Percentiles rank a stretch among this genome's conserved stretches.
Evolutionary conservation across 2,113 vertebrate species (phyloP).

Genomic region (Chinchilla lanigera): DNA sequence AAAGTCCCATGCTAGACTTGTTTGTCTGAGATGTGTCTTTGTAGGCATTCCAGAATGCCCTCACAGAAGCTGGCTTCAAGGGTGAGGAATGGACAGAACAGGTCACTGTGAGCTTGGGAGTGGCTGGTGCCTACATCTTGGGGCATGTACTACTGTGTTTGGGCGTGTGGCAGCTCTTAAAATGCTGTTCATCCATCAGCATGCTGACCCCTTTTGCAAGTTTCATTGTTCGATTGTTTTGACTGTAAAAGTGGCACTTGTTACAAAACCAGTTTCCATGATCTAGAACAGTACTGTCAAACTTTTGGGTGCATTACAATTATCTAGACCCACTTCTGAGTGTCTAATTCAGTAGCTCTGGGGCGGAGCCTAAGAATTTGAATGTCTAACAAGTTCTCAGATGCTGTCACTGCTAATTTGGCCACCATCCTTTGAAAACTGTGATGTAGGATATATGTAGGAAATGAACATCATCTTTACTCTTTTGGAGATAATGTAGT

Average conservation of each 20-base stretch:
- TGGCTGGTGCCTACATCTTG: neutral
- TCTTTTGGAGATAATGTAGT: neutral
- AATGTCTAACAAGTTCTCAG: slow-evolving; percentile 53
- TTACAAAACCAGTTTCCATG: slow-evolving; percentile 65
- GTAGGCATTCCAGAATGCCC: neutral
- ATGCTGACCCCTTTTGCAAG: slow-evolving; percentile 50
- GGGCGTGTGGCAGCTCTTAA: slow-evolving; percentile 49
- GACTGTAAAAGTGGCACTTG: slow-evolving; percentile 53
- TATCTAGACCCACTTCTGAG: neutral
- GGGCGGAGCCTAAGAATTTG: slow-evolving; percentile 15
- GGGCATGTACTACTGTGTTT: neutral
- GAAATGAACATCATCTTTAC: neutral
- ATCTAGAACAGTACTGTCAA: slow-evolving; percentile 21
- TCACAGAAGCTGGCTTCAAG: neutral
- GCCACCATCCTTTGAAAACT: neutral
- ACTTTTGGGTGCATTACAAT: neutral
- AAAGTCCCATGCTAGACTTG: neutral
- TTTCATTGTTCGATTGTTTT: slow-evolving; percentile 68
- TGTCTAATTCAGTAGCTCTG: slow-evolving; percentile 1
- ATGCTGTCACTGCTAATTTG: neutral
- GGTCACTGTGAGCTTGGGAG: neutral
- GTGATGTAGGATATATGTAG: neutral
- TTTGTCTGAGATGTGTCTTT: slow-evolving; percentile 39
- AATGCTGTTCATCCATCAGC: slow-evolving; percentile 37
- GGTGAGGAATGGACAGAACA: neutral